Evolutionary conservation across 2,113 vertebrate genomes (phyloP).

Genomic region (Neolamprologus kungweensis): DNA sequence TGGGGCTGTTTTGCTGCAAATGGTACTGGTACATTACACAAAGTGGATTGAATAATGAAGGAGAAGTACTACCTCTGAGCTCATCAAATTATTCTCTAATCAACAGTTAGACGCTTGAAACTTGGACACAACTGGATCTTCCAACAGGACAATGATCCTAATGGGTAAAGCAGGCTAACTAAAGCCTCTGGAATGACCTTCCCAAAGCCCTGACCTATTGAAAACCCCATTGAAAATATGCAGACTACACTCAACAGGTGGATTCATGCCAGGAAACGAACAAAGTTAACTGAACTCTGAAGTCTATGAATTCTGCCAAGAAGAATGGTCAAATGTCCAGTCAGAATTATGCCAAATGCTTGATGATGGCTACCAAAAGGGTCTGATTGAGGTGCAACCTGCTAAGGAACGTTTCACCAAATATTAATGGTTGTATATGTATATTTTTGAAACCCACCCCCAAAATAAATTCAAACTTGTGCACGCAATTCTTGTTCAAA

Average conservation of each 20-base stretch:
- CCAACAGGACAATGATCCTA: neutral
- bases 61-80: neutral
- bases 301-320: neutral
- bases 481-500: neutral
- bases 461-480: neutral
- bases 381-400: neutral
- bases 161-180: neutral
- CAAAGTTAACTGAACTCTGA: neutral
- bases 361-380: neutral
- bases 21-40: neutral
- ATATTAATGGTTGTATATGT: neutral
- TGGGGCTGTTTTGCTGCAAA: neutral
- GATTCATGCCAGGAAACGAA: neutral
- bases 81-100: neutral
- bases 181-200: neutral
- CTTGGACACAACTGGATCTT: neutral
- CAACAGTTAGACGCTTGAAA: neutral
- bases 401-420: neutral
- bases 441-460: neutral
- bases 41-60: neutral
- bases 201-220: neutral
- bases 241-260: neutral
- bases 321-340: neutral
- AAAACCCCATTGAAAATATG: neutral
- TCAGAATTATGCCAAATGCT: neutral